Percentiles rank a stretch among this genome's conserved stretches.
Conservation (phyloP, 2,797 vertebrate species). For the Momotus momota region DNA sequence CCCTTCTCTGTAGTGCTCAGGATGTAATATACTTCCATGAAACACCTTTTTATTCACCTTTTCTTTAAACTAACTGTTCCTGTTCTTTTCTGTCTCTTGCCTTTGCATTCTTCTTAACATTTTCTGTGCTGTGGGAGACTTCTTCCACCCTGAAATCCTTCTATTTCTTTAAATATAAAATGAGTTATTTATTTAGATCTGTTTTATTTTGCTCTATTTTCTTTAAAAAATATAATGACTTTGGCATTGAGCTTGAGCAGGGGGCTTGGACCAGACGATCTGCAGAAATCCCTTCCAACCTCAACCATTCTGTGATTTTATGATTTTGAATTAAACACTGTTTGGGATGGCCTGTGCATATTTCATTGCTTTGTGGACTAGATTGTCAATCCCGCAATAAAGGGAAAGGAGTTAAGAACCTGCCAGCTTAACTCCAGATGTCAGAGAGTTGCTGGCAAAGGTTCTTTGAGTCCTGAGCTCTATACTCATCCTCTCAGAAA, state of each 20-base stretch:
- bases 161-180: background rate
- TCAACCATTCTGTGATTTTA: background rate
- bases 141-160: background rate
- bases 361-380: background rate
- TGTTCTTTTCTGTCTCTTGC: background rate
- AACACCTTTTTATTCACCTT: conserved; percentile 6
- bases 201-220: background rate
- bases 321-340: background rate
- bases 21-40: background rate
- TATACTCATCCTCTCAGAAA: background rate
- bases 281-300: background rate
- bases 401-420: background rate
- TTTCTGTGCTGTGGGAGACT: background rate
- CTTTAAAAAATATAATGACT: background rate
- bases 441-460: background rate
- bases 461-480: background rate
- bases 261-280: background rate
- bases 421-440: background rate
- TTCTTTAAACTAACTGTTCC: background rate
- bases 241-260: background rate
- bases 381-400: background rate
- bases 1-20: background rate
- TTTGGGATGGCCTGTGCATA: background rate
- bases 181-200: background rate
- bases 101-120: background rate